phyloP scores from a whole-genome alignment of 1,140 invertebrate species.

The Bicyclus anynana region DNA sequence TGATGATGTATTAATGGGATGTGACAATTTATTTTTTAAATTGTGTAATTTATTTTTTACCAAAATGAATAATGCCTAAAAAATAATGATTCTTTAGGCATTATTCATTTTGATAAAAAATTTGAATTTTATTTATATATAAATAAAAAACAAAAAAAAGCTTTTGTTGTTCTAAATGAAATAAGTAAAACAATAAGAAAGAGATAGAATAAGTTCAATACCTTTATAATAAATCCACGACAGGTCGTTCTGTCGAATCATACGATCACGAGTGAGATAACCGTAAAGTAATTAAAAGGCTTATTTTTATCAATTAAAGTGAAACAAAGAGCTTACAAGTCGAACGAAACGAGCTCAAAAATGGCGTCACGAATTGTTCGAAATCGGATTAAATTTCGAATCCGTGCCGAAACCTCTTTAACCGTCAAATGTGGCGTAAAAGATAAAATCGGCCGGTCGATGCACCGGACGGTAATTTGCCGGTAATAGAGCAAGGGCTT shows the following conservation, averaged over 20 bases:
- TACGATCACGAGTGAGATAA: conserved; percentile 4
- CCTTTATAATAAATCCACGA: background rate
- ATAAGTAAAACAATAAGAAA: too few species aligned
- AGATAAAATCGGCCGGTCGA: conserved; percentile 62
- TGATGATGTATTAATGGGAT: too few species aligned
- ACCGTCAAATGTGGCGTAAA: conserved; percentile 63
- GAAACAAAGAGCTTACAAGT: conserved; percentile 31
- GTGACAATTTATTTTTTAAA: too few species aligned
- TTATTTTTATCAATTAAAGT: conserved; percentile 30
- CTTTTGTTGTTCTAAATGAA: too few species aligned
- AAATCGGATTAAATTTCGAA: conserved; percentile 55
- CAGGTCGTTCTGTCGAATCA: conserved; percentile 2
- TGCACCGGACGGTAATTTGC: conserved; percentile 30
- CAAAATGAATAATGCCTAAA: too few species aligned
- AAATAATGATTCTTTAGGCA: too few species aligned
- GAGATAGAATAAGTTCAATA: too few species aligned
- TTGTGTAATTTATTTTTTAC: too few species aligned
- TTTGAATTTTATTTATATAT: too few species aligned
- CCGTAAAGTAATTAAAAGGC: conserved; percentile 16
- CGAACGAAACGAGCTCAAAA: conserved; percentile 40
- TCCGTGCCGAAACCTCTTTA: conserved; percentile 62
- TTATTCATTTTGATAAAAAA: too few species aligned
- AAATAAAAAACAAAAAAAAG: too few species aligned
- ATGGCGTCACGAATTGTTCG: conserved; percentile 51
- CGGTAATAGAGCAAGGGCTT: background rate